Conservation (phyloP, 2,888 invertebrate genomes). For the Perithous albicinctus region DNA sequence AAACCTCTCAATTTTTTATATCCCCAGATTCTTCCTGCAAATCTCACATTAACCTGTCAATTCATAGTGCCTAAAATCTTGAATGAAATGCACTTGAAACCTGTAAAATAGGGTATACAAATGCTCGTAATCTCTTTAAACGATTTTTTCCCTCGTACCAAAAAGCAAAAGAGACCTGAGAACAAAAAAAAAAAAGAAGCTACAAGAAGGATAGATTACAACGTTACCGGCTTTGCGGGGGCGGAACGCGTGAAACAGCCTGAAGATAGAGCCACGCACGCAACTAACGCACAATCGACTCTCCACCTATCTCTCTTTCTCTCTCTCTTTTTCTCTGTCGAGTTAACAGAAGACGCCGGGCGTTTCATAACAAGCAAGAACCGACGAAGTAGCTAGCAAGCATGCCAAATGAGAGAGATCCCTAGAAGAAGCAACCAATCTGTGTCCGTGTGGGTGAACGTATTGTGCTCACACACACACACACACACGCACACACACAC, state of each 20-base stretch:
- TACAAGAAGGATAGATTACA: slow-evolving; percentile 60
- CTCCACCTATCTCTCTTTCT: not conserved
- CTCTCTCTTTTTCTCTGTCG: slow-evolving; percentile 10
- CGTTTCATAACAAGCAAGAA: slow-evolving; percentile 53
- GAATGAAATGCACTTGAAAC: no score
- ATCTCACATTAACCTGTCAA: no score
- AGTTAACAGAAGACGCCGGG: slow-evolving; percentile 45
- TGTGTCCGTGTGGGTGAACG: not conserved
- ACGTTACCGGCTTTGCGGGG: slow-evolving; percentile 77
- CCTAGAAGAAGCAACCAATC: slow-evolving; percentile 3
- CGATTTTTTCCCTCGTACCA: not conserved
- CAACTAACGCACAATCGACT: slow-evolving; percentile 57
- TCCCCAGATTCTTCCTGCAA: no score
- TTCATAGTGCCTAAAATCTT: no score
- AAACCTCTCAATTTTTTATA: no score
- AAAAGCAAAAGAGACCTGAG: slow-evolving; percentile 9
- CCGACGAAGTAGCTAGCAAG: slow-evolving; percentile 31
- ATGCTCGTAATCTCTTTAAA: no score
- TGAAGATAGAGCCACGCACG: slow-evolving; percentile 80
- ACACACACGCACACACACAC: no score
- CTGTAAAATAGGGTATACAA: no score
- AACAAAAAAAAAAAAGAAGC: not conserved
- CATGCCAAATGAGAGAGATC: slow-evolving; percentile 17
- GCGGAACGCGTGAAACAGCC: slow-evolving; percentile 72
- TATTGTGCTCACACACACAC: no score